Base-by-base conservation (phyloP, 2,113 vertebrate species). In the Paramormyrops kingsleyae region DNA sequence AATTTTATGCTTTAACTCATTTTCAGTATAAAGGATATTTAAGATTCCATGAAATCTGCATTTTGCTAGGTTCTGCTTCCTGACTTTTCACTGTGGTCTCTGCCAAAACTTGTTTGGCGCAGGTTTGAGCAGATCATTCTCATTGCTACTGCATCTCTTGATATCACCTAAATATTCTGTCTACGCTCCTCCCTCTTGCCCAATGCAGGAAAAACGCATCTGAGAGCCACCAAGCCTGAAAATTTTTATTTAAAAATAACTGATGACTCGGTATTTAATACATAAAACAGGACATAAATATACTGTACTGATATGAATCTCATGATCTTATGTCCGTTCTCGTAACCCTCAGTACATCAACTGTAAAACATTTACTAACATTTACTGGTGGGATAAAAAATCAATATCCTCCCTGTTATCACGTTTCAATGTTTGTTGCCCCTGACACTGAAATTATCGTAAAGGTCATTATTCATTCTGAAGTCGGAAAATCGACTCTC, bases 401-500 rank as follows among this genome's bases (percentile, higher is more conserved):
- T 88, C 87, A 24, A 87, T 87, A 53, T 53, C 85, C 27, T 47
- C 56, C 42, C 56, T 88, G 87, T 70, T 62, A 44, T 88, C 39
- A 88, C 35, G n/a, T 70, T 47, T 47, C 42, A n/a, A 27, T 80
- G 66, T 89, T 49, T 89, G 24, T 35, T 77, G 46, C 47, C 49
- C 62, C 88, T 74, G 66, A 47, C 44, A 89, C 62, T 52, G 6
- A 77, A 52, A 50, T 77, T 49, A 52, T 49, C 15, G 39, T 49
- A 80, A 89, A 89, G 66, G 46, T 89, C 88, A 80, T 70, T n/a
- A 77, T 50, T 77, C 70, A 80, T 77, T 77, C 5, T 52, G 10
- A 89, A 80, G 66, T 80, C 27, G n/a, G n/a, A 52, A 88, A 42
- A 88, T 46, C 35, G 87, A 66, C 87, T 9, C 12, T 83, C 21